Conservation (phyloP, 2,113 vertebrate genomes). For the Myrmophylax atrothorax region DNA sequence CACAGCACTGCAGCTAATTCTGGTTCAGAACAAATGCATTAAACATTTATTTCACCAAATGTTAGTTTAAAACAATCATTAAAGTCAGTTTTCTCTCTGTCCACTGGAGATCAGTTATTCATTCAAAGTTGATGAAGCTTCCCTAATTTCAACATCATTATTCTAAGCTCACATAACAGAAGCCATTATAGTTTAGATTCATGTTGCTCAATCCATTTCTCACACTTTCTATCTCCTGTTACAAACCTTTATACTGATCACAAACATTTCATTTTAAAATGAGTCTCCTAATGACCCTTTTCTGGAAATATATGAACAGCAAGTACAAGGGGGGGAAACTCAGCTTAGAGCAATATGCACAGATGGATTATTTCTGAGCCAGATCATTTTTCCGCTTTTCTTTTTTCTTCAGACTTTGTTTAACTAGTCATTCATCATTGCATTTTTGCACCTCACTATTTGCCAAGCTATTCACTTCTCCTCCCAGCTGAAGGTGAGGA, state of each 20-base stretch:
- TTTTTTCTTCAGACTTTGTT: conserved; percentile 20
- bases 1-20: conserved; percentile 1
- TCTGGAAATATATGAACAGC: conserved; percentile 29
- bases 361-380: conserved; percentile 36
- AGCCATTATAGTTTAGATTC: conserved; percentile 50
- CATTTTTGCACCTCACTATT: neutral
- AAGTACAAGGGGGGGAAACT: neutral
- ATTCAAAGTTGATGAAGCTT: conserved; percentile 61
- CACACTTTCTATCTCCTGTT: conserved; percentile 15
- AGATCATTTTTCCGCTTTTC: neutral
- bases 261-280: neutral
- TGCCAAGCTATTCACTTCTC: neutral
- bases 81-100: conserved; percentile 55
- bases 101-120: conserved; percentile 30
- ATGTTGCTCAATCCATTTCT: conserved; percentile 7
- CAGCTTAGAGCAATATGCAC: neutral
- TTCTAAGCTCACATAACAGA: neutral
- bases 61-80: conserved; percentile 63
- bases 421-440: neutral
- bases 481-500: neutral
- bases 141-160: conserved; percentile 65
- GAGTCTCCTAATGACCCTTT: conserved; percentile 3
- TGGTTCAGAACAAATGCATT: conserved; percentile 35
- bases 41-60: conserved; percentile 54
- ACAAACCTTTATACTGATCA: conserved; percentile 18